These are phyloP conservation scores for Microtus ochrogaster DNA, from an alignment of 2,113 vertebrate species.

Conservation along the genomic window DNA sequence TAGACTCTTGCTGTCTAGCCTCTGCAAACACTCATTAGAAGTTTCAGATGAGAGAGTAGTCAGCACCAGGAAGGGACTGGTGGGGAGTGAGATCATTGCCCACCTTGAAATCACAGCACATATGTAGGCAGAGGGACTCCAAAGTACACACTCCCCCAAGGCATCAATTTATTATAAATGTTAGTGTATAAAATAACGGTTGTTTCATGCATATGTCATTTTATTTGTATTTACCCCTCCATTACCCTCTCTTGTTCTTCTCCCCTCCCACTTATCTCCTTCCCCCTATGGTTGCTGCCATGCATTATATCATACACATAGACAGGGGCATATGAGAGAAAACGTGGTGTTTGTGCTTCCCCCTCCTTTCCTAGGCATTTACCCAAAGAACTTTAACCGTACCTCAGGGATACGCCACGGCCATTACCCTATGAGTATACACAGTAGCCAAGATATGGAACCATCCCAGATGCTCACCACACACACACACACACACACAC, in stretches of 20 bases:
- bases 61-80: not conserved
- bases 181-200: not conserved
- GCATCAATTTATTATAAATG: not conserved
- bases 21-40: not conserved
- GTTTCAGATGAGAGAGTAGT: not conserved
- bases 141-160: not conserved
- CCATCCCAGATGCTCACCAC: not conserved
- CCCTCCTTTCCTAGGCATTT: not conserved
- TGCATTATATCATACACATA: not conserved
- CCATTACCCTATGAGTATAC: not conserved
- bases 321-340: not conserved
- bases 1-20: not conserved
- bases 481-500: not conserved
- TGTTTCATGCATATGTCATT: not conserved
- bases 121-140: accelerated
- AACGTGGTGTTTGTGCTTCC: not conserved
- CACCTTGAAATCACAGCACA: not conserved
- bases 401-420: not conserved
- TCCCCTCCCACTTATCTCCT: not conserved
- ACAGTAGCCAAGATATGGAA: not conserved
- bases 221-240: not conserved
- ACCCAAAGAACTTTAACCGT: not conserved
- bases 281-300: not conserved
- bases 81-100: not conserved
- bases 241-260: not conserved